Conservation (phyloP, 2,888 invertebrate genomes). For the Pseudococcus jackbeardsleyi region DNA sequence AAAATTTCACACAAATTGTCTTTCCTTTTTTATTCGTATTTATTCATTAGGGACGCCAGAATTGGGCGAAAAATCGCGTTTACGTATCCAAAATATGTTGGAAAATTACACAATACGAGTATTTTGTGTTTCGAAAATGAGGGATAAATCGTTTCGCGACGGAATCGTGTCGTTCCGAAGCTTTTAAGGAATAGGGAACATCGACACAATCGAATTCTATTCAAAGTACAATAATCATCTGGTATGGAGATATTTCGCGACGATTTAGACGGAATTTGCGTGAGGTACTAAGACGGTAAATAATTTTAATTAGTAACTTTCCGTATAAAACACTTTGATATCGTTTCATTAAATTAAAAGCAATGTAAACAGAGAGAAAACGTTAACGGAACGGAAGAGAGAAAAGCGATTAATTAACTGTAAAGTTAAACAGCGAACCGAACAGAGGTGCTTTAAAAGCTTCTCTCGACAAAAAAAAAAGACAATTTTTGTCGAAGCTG, state of each 20-base stretch:
- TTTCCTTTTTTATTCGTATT: slow-evolving; percentile 5
- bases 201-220: neutral
- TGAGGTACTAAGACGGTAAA: slow-evolving; percentile 43
- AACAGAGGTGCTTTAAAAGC: slow-evolving; percentile 60
- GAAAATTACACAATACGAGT: neutral
- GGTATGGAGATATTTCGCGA: neutral
- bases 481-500: slow-evolving; percentile 51
- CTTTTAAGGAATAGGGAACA: neutral
- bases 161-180: neutral
- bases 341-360: slow-evolving; percentile 63
- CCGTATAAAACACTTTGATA: slow-evolving; percentile 48
- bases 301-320: slow-evolving; percentile 59
- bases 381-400: slow-evolving; percentile 27
- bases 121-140: neutral
- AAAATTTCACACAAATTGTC: neutral
- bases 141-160: neutral
- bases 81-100: neutral
- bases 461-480: slow-evolving; percentile 46
- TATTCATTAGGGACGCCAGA: neutral
- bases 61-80: neutral
- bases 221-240: neutral
- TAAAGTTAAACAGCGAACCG: slow-evolving; percentile 60
- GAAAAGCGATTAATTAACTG: slow-evolving; percentile 63
- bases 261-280: slow-evolving; percentile 1
- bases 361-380: slow-evolving; percentile 57